Evolutionary conservation across 2,113 vertebrate species (phyloP).

Genomic region (Silurus glanis): DNA sequence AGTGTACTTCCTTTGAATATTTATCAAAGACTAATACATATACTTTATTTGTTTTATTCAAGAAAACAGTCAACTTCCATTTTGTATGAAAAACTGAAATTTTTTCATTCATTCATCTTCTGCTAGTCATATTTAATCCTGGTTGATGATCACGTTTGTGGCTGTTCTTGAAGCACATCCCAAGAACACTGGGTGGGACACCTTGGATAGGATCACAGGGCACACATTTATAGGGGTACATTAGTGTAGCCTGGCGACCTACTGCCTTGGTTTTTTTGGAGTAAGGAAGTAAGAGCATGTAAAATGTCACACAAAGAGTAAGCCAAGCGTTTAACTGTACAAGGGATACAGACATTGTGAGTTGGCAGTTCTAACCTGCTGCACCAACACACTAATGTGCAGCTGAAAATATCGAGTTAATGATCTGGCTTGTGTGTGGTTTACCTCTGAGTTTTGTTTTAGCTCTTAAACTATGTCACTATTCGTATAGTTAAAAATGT

Average conservation of each 20-base stretch:
- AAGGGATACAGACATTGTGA: not conserved
- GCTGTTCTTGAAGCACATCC: not conserved
- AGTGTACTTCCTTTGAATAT: not conserved
- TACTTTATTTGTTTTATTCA: not conserved
- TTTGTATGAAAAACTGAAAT: not conserved
- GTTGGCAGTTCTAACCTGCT: not conserved
- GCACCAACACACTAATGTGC: not conserved
- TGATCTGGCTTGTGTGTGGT: not conserved
- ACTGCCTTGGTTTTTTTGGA: not conserved
- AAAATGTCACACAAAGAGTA: not conserved
- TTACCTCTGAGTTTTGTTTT: not conserved
- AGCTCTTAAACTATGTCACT: not conserved
- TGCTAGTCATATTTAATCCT: not conserved
- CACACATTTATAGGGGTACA: not conserved
- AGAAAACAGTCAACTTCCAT: not conserved
- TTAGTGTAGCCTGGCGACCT: not conserved
- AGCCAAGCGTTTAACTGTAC: not conserved
- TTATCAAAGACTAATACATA: not conserved
- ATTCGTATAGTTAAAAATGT: not conserved
- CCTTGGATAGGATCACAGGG: not conserved
- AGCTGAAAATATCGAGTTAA: not conserved
- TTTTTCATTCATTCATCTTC: not conserved
- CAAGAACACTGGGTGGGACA: not conserved
- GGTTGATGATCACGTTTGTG: not conserved
- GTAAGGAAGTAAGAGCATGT: not conserved